Conservation (phyloP, 2,113 vertebrate genomes). For the Brachyhypopomus gauderio region DNA sequence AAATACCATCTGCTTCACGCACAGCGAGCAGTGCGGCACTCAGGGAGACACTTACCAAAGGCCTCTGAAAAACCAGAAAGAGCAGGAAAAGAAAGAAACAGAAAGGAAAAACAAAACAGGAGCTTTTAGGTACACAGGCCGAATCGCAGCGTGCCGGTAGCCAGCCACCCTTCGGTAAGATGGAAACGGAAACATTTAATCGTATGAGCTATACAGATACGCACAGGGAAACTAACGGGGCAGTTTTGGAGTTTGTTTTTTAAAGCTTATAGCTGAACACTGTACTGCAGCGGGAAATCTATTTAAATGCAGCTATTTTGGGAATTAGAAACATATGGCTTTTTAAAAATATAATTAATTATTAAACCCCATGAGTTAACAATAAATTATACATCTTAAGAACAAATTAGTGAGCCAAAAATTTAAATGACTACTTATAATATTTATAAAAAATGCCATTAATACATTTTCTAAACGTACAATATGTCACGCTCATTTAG, state of each 20-base stretch:
- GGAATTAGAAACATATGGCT: slow-evolving; percentile 2
- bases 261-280: neutral
- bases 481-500: neutral
- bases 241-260: too few species aligned
- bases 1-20: slow-evolving; percentile 84
- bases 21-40: slow-evolving; percentile 75
- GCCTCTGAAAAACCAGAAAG: slow-evolving; percentile 90
- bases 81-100: slow-evolving; percentile 64
- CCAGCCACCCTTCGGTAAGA: neutral
- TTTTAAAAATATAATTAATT: neutral
- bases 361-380: too few species aligned
- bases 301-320: slow-evolving; percentile 6
- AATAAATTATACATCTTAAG: too few species aligned
- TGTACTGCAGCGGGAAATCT: neutral
- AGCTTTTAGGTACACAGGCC: slow-evolving; percentile 60
- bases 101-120: slow-evolving; percentile 75
- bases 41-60: slow-evolving; percentile 92
- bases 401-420: too few species aligned
- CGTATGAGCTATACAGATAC: too few species aligned
- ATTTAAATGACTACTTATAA: slow-evolving; percentile 4
- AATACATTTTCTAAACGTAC: neutral
- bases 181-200: too few species aligned
- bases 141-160: neutral
- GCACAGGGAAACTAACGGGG: too few species aligned
- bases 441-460: neutral